Conservation (phyloP, 2,113 vertebrate species). For the Danio rerio region DNA sequence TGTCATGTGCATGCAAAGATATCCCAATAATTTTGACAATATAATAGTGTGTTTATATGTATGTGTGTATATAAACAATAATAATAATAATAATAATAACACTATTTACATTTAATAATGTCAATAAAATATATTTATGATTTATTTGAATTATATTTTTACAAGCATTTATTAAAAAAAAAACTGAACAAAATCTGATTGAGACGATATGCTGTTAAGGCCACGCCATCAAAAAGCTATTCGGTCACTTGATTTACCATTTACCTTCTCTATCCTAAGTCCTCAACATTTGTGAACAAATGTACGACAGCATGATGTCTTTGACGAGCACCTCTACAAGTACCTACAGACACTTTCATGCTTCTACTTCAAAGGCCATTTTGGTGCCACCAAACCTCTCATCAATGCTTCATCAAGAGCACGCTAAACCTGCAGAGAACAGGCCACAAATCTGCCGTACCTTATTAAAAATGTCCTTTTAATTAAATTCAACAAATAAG, state of each 20-base stretch:
- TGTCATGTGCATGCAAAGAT: too few relatives aligned
- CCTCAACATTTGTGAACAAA: constrained; percentile 9
- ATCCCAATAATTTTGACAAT: too few relatives aligned
- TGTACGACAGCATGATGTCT: not conserved
- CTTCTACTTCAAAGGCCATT: constrained; percentile 39
- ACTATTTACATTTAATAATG: too few relatives aligned
- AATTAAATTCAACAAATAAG: constrained; percentile 49
- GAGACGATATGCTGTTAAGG: not conserved
- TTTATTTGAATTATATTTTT: too few relatives aligned
- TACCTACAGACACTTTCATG: constrained; percentile 23
- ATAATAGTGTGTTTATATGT: too few relatives aligned
- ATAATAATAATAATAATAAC: too few relatives aligned
- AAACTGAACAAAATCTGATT: not conserved
- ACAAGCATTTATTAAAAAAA: too few relatives aligned
- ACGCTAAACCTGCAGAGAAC: constrained; percentile 34
- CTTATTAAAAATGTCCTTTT: constrained; percentile 50
- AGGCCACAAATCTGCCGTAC: constrained; percentile 28
- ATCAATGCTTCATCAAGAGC: constrained; percentile 50
- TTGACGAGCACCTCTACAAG: constrained; percentile 8
- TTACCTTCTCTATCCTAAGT: not conserved
- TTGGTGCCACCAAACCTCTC: constrained; percentile 44
- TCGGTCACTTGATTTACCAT: not conserved
- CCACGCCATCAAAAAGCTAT: not conserved
- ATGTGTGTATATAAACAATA: too few relatives aligned
- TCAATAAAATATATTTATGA: too few relatives aligned